phyloP scores from a whole-genome alignment of 2,113 vertebrate species.

The Chaenocephalus aceratus region DNA sequence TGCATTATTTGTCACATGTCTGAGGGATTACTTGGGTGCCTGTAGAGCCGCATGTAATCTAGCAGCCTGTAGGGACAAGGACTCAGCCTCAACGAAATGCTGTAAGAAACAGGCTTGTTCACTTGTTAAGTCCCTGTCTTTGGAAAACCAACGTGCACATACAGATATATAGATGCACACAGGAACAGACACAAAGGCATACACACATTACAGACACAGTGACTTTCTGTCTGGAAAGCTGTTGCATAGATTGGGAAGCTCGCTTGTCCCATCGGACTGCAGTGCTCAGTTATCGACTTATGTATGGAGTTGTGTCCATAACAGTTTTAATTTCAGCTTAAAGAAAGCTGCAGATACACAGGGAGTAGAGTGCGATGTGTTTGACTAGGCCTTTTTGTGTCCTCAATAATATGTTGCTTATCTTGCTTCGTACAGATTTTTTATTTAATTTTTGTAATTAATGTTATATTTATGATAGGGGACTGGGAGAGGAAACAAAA shows the following conservation, averaged over 20 bases:
- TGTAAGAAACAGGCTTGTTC: slow-evolving; percentile 66
- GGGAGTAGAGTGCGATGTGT: slow-evolving; percentile 55
- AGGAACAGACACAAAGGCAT: slow-evolving; percentile 45
- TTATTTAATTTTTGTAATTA: neutral
- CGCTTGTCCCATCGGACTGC: slow-evolving; percentile 67
- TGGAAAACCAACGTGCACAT: slow-evolving; percentile 55
- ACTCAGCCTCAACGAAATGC: slow-evolving; percentile 74
- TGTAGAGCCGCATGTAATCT: slow-evolving; percentile 85
- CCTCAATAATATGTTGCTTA: slow-evolving; percentile 44
- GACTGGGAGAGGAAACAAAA: slow-evolving; percentile 10
- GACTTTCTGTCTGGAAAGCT: slow-evolving; percentile 56
- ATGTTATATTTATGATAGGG: slow-evolving; percentile 19
- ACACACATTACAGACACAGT: slow-evolving; percentile 7
- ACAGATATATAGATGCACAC: slow-evolving; percentile 55
- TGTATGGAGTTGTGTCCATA: slow-evolving; percentile 76
- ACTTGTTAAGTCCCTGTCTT: slow-evolving; percentile 71
- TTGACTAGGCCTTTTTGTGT: slow-evolving; percentile 63
- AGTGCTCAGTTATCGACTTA: slow-evolving; percentile 81
- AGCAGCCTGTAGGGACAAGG: slow-evolving; percentile 77
- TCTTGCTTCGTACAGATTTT: slow-evolving; percentile 41
- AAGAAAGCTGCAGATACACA: slow-evolving; percentile 66
- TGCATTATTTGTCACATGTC: slow-evolving; percentile 76
- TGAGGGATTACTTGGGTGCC: slow-evolving; percentile 82
- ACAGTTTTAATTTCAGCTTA: slow-evolving; percentile 79
- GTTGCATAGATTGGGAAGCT: slow-evolving; percentile 66